Conservation (phyloP, 2,888 invertebrate genomes). For the Athalia rosae region DNA sequence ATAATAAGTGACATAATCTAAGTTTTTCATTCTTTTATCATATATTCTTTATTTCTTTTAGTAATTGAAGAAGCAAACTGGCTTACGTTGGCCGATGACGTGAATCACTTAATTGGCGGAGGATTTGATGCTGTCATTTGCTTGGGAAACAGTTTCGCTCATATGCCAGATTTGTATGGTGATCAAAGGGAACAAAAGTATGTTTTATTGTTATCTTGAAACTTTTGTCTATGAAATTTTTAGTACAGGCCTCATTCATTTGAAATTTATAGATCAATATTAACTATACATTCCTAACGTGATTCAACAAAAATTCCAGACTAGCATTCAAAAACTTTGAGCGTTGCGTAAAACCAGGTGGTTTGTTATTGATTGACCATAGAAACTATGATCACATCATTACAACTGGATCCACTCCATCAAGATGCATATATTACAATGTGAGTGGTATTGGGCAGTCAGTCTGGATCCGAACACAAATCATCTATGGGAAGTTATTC, state of each 20-base stretch:
- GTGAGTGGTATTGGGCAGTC: constrained; percentile 76
- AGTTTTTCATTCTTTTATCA: background rate
- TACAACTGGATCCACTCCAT: constrained; percentile 84
- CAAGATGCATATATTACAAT: constrained; percentile 92
- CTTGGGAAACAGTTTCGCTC: constrained; percentile 93
- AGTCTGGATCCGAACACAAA: constrained; percentile 29
- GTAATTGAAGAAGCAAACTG: constrained; percentile 95
- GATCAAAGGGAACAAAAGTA: constrained; percentile 87
- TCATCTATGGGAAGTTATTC: constrained; percentile 22
- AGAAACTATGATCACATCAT: constrained; percentile 92
- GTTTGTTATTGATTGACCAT: constrained; percentile 90
- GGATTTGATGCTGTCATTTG: constrained; percentile 93
- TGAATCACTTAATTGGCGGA: constrained; percentile 77
- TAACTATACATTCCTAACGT: background rate
- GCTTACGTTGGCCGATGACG: constrained; percentile 86
- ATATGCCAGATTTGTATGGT: constrained; percentile 86
- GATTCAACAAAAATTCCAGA: constrained; percentile 63
- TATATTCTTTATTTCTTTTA: constrained; percentile 66
- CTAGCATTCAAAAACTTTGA: constrained; percentile 88
- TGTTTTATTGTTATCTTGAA: constrained; percentile 77
- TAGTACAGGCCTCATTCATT: constrained; percentile 6
- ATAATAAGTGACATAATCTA: background rate
- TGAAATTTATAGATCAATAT: constrained; percentile 10
- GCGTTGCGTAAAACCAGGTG: constrained; percentile 88
- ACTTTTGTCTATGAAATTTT: background rate